Percentiles rank a stretch among this genome's conserved stretches.
Conservation (phyloP, 2,888 invertebrate species). For the Hirtodrosophila cameraria region DNA sequence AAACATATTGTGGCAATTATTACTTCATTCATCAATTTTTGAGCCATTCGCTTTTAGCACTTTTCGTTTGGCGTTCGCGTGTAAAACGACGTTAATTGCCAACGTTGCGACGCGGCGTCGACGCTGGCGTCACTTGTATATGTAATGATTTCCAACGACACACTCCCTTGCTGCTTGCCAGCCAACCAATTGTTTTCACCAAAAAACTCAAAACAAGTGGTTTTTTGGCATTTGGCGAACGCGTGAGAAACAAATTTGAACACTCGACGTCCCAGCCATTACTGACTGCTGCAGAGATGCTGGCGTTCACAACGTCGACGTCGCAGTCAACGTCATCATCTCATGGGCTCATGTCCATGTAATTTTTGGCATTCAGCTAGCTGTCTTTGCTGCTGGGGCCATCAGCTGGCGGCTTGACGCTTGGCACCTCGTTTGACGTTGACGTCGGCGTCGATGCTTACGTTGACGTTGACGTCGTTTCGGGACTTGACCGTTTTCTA, state of each 20-base stretch:
- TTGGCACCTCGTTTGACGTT: background rate
- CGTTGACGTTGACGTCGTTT: conserved; percentile 10
- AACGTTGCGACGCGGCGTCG: conserved; percentile 8
- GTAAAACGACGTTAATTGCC: conserved; percentile 42
- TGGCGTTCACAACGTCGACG: background rate
- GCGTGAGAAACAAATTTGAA: conserved; percentile 58
- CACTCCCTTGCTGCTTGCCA: background rate
- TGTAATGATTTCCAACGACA: conserved; percentile 24
- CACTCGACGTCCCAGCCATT: conserved; percentile 16
- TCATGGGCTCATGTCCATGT: conserved; percentile 6
- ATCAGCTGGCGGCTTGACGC: conserved; percentile 29
- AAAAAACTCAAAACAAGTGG: conserved; percentile 51
- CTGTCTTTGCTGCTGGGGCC: conserved; percentile 12
- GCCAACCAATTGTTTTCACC: conserved; percentile 17
- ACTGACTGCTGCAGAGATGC: conserved; percentile 3
- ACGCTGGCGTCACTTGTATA: conserved; percentile 22
- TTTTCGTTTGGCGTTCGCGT: conserved; percentile 27
- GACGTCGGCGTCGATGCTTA: background rate
- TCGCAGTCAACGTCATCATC: conserved; percentile 12
- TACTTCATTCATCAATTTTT: conserved; percentile 69
- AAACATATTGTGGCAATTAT: conserved; percentile 47
- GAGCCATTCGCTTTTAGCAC: conserved; percentile 25
- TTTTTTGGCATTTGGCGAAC: conserved; percentile 42
- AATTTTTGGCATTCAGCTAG: conserved; percentile 20
- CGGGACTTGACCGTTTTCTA: conserved; percentile 35